Evolutionary conservation across 2,888 invertebrate genomes (phyloP).

Genomic region (Athetis lepigone): DNA sequence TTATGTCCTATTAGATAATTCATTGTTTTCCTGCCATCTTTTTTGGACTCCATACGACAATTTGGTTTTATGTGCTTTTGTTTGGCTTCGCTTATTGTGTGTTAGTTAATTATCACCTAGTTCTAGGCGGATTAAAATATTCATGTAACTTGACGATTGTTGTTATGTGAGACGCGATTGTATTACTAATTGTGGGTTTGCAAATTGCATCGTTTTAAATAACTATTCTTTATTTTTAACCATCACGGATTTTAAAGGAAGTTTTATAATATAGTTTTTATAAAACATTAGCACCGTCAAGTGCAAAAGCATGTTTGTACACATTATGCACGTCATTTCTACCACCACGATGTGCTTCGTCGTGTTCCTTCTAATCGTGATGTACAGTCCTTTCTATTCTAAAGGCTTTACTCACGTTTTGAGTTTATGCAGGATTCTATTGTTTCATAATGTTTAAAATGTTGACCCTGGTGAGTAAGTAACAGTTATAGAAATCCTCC

Average conservation of each 20-base stretch:
- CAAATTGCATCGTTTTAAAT: background rate
- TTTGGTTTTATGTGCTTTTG: slow-evolving; percentile 44
- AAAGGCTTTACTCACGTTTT: background rate
- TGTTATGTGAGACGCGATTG: background rate
- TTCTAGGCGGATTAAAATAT: background rate
- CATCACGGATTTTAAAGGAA: background rate
- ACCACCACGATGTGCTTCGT: background rate
- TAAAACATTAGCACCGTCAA: background rate
- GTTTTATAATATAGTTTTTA: background rate
- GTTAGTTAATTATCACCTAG: slow-evolving; percentile 15
- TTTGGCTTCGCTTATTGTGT: slow-evolving; percentile 36
- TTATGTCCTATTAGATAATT: slow-evolving; percentile 58
- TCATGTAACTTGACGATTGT: slow-evolving; percentile 4
- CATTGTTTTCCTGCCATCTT: slow-evolving; percentile 53
- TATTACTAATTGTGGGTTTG: background rate
- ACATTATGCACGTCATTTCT: background rate
- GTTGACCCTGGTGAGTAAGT: no score
- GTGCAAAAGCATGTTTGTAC: no score
- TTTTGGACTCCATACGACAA: slow-evolving; percentile 24
- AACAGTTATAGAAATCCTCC: slow-evolving; percentile 1
- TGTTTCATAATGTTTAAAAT: no score
- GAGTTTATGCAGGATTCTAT: background rate
- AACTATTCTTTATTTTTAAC: background rate
- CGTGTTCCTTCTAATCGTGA: background rate
- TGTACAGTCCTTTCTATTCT: background rate